phyloP scores from a whole-genome alignment of 2,797 vertebrate genomes.

The Poecilia picta region DNA sequence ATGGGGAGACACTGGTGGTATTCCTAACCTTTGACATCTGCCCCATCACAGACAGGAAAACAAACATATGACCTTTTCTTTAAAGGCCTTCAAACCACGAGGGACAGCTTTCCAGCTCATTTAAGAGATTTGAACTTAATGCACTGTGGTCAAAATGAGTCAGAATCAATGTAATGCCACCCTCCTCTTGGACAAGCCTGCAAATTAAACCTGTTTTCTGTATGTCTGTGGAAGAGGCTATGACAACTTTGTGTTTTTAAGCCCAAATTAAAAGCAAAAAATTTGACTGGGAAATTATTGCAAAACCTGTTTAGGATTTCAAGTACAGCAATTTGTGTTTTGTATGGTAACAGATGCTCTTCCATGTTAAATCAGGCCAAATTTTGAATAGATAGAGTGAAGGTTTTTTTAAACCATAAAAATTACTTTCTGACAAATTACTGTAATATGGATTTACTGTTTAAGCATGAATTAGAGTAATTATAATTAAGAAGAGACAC shows the following conservation, averaged over 20 bases:
- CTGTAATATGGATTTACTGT: not conserved
- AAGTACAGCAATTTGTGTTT: not conserved
- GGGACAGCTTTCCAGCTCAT: slow-evolving; percentile 59
- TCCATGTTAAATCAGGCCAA: not conserved
- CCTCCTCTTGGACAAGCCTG: not conserved
- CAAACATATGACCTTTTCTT: slow-evolving; percentile 61
- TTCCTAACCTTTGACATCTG: slow-evolving; percentile 53
- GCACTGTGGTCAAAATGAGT: slow-evolving; percentile 55
- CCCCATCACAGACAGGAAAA: slow-evolving; percentile 50
- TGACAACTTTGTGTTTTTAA: not conserved
- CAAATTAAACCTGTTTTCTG: not conserved
- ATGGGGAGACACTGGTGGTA: slow-evolving; percentile 54
- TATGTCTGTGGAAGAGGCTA: not conserved
- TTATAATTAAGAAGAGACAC: not conserved
- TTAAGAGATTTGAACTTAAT: slow-evolving; percentile 58
- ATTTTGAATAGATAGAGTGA: not conserved
- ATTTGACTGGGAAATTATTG: not conserved
- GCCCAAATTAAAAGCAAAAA: not conserved
- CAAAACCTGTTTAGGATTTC: not conserved
- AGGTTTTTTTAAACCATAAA: not conserved
- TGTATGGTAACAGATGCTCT: not conserved
- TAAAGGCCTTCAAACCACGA: slow-evolving; percentile 53
- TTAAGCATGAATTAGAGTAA: not conserved
- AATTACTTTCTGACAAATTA: not conserved
- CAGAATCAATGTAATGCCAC: slow-evolving; percentile 12